A percentile compares a stretch with the other conserved stretches of the same genome.
Evolutionary conservation across 2,888 invertebrate species (phyloP).

Genomic region (Macrosiphum euphorbiae): DNA sequence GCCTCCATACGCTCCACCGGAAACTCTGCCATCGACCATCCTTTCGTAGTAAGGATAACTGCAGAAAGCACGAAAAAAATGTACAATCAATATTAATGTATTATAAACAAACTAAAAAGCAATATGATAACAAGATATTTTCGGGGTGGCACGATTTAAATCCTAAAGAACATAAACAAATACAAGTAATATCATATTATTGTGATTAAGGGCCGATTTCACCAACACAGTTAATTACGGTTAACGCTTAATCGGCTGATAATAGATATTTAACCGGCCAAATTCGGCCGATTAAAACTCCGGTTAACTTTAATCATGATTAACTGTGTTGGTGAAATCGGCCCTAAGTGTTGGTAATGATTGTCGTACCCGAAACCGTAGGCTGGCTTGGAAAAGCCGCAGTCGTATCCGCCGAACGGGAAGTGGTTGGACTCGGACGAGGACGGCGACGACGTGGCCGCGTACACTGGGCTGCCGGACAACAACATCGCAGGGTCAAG

Average conservation of each 20-base stretch:
- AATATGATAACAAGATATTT: neutral
- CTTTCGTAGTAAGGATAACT: slow-evolving; percentile 16
- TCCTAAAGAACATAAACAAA: neutral
- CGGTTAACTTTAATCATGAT: no score
- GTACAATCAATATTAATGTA: neutral
- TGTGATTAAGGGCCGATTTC: neutral
- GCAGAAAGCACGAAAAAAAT: neutral
- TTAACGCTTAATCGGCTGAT: no score
- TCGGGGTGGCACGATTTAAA: neutral
- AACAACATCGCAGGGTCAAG: neutral
- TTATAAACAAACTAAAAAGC: neutral
- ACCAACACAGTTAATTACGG: no score
- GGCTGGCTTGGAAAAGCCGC: neutral
- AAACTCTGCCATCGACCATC: neutral
- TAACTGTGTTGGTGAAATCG: no score
- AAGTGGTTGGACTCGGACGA: slow-evolving; percentile 50
- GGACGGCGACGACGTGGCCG: neutral
- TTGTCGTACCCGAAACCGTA: slow-evolving; percentile 26
- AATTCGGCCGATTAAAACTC: no score
- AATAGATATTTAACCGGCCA: no score
- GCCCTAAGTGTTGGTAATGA: no score
- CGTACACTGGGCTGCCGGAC: slow-evolving; percentile 7
- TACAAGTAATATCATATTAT: neutral
- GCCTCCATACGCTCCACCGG: neutral
- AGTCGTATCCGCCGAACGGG: neutral